Evolutionary conservation across 2,888 invertebrate genomes (phyloP), one percentile per base, ranked within the genome.

Genomic region (Xestia ashworthii): DNA sequence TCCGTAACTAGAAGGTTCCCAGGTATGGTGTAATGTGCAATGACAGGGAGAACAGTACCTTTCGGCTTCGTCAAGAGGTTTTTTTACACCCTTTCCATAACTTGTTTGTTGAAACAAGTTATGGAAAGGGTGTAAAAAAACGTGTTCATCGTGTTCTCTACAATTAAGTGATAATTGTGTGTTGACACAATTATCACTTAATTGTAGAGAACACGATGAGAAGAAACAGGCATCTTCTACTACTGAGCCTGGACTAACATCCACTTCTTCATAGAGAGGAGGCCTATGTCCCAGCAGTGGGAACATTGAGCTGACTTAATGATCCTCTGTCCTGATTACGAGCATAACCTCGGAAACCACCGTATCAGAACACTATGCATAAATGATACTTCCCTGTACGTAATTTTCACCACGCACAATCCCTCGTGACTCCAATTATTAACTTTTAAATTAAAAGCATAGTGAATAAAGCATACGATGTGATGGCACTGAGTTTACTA

Each of bases 381-480:
- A 83, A 82, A 68, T 73, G 6, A 86, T 64, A 64, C 66, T 72
- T 73, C 76, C 64, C 77, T 71, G 48, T 74, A 46, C 73, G 72
- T 58, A 81, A 83, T 65, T 78, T 74, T 73, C 78, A 76, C 68
- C 78, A 55, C 70, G 53, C 70, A 25, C 53, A n/a, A 5, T 75
- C 79, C 83, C 83, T 16, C n/a, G 83, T 0, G 86, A 66, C 44
- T 60, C 50, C 9, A 72, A 71, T 89, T 87, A 90, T 90, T 87
- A 89, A 89, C 84, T 87, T 88, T 88, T 85, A 89, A 90, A 90
- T 90, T 90, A 90, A 91, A 90, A 89, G 89, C 81, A 71, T 72
- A 74, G 82, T 91, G 88, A 89, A 86, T 90, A 84, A 89, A 79
- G 76, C 66, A 88, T 77, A 74, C 62, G 53, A 14, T 44, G 60